Percentiles rank a stretch among this genome's conserved stretches.
Conservation (phyloP, 2,888 invertebrate species). For the Allophyes oxyacanthae region DNA sequence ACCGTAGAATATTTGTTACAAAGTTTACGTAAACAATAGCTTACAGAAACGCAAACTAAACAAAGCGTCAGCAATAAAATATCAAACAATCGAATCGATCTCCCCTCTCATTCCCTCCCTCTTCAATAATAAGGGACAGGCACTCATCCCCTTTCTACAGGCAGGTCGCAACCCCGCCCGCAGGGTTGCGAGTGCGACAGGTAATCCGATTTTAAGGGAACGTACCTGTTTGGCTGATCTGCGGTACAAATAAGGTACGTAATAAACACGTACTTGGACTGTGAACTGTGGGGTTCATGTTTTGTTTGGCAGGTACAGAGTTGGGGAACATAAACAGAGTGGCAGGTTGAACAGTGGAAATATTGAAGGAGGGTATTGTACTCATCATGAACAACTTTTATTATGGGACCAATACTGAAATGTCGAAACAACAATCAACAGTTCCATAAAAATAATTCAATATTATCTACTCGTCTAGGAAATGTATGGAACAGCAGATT, state of each 20-base stretch:
- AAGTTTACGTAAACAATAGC: conserved; percentile 12
- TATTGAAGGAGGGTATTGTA: too few relatives aligned
- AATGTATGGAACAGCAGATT: too few relatives aligned
- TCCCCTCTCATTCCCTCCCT: not conserved
- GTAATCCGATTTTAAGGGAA: conserved; percentile 9
- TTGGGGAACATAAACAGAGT: not conserved
- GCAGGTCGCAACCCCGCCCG: conserved; percentile 6
- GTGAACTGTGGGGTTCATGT: not conserved
- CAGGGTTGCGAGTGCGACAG: conserved; percentile 4
- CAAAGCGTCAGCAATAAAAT: conserved; percentile 21
- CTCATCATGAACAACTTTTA: too few relatives aligned
- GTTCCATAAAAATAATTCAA: too few relatives aligned
- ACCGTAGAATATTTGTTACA: not conserved
- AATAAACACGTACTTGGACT: not conserved
- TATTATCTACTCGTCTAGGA: too few relatives aligned
- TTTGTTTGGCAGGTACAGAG: not conserved
- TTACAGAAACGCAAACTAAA: conserved; percentile 8
- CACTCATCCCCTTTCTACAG: conserved; percentile 12
- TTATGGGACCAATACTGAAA: too few relatives aligned
- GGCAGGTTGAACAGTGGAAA: too few relatives aligned
- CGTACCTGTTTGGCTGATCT: not conserved
- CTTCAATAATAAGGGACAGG: conserved; percentile 16
- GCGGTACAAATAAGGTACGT: conserved; percentile 2
- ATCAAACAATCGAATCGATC: conserved; percentile 13
- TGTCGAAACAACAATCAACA: too few relatives aligned